A percentile compares a stretch with the other conserved stretches of the same genome.
Conservation (phyloP, 2,888 invertebrate species). For the Arenicola marina region DNA sequence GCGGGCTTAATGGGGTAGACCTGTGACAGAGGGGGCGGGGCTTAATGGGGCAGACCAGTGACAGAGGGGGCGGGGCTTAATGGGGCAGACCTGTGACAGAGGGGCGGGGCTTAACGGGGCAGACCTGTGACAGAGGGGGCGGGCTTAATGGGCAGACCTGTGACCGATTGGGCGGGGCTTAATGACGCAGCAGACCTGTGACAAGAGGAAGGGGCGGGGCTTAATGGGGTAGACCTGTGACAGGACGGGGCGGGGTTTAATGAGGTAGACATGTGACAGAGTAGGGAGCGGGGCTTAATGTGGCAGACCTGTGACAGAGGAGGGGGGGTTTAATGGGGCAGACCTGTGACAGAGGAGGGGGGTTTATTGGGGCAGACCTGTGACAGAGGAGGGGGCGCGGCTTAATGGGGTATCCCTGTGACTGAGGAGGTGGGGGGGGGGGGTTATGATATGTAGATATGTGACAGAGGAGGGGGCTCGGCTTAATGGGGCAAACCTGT, state of each 20-base stretch:
- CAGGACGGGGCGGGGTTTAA: background rate
- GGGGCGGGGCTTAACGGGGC: no score
- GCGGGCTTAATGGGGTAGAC: no score
- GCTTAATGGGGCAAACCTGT: background rate
- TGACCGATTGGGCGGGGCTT: no score
- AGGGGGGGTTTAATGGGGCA: background rate
- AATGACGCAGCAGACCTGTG: no score
- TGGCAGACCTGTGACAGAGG: background rate
- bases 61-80: background rate
- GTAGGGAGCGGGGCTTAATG: no score
- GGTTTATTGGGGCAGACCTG: slow-evolving; percentile 61
- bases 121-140: no score
- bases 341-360: background rate
- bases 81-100: background rate
- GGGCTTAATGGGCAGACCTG: no score
- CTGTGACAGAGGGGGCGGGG: no score
- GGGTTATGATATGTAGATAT: background rate
- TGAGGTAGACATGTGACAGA: background rate
- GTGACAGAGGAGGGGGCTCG: background rate
- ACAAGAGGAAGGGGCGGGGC: background rate
- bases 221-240: background rate
- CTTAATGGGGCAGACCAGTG: background rate
- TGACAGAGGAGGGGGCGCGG: no score
- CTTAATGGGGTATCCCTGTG: no score
- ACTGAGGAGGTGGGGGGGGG: no score